Conservation (phyloP, 1,140 invertebrate species). For the Ostrea edulis region DNA sequence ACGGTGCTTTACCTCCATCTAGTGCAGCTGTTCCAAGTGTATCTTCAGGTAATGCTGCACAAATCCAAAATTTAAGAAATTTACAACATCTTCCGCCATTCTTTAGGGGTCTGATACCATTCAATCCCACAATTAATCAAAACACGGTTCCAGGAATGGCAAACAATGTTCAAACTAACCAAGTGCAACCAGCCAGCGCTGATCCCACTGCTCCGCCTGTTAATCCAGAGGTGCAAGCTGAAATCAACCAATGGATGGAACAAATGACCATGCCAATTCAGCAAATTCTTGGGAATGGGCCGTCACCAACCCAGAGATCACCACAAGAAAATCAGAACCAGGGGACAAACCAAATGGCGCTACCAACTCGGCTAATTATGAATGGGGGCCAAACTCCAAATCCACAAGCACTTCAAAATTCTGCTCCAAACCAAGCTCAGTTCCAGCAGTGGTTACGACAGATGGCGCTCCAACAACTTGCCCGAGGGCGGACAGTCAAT, state of each 20-base stretch:
- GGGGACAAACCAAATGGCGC: not conserved
- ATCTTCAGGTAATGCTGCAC: not conserved
- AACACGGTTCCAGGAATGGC: not conserved
- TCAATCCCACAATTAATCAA: not conserved
- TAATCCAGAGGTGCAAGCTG: not conserved
- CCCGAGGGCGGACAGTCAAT: not conserved
- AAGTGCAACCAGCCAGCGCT: not conserved
- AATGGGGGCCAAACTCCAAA: not conserved
- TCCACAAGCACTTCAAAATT: not conserved
- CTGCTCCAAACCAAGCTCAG: not conserved
- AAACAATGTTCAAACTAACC: not conserved
- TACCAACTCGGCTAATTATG: not conserved
- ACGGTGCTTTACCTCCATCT: not conserved
- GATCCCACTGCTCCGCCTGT: not conserved
- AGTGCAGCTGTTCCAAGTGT: not conserved
- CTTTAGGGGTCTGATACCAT: not conserved
- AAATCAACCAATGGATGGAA: not conserved
- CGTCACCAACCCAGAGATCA: not conserved
- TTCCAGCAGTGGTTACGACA: conserved; percentile 1
- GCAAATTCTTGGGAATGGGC: not conserved
- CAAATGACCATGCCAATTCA: conserved; percentile 19
- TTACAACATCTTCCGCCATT: not conserved
- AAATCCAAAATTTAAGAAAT: not conserved
- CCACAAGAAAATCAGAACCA: not conserved
- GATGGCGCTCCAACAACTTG: conserved; percentile 16